Percentiles rank a stretch among this genome's conserved stretches.
phyloP scores from a whole-genome alignment of 2,888 invertebrate genomes.

The Dolichopus griseipennis region DNA sequence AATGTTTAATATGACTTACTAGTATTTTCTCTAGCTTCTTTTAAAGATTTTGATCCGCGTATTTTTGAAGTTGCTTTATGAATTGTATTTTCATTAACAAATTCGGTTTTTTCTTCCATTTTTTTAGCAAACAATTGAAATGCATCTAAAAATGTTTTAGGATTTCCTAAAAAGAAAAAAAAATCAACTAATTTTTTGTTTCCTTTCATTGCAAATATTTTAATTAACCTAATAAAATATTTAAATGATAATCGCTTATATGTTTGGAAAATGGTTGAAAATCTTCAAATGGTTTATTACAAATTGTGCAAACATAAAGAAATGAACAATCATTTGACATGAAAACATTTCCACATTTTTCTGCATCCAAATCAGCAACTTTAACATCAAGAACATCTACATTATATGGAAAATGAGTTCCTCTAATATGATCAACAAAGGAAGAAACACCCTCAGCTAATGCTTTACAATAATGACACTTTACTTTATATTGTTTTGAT shows the following conservation, averaged over 20 bases:
- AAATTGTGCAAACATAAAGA: not conserved
- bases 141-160: not conserved
- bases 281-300: constrained; percentile 5
- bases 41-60: not conserved
- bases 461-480: not conserved
- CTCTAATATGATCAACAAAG: not conserved
- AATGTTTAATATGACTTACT: not conserved
- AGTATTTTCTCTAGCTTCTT: not conserved
- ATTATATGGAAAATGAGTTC: not conserved
- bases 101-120: constrained; percentile 3
- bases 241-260: not conserved
- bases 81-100: not conserved
- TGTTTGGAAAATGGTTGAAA: not conserved
- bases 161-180: not conserved
- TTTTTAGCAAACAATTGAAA: not conserved
- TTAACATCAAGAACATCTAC: not conserved
- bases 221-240: not conserved
- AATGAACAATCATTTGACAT: not conserved
- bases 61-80: not conserved
- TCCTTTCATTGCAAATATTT: too few species aligned
- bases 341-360: not conserved
- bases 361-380: not conserved
- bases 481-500: not conserved
- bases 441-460: not conserved
- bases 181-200: not conserved